Percentiles rank a stretch among this genome's conserved stretches.
These are phyloP conservation scores for Bolborhynchus lineola DNA, from an alignment of 2,113 vertebrate species.

Conservation along the genomic window DNA sequence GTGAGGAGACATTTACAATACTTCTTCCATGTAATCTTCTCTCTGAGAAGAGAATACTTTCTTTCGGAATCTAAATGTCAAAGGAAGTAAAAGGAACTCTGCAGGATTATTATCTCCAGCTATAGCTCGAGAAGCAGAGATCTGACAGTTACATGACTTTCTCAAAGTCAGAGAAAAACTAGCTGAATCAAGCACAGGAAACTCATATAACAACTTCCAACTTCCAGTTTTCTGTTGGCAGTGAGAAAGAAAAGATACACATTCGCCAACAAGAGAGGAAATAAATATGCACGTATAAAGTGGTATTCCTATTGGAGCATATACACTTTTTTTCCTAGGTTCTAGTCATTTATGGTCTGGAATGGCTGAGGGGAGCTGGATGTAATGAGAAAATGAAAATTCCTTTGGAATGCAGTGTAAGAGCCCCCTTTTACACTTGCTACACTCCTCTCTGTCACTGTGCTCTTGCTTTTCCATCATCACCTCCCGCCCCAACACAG, in stretches of 20 bases:
- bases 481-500: not conserved
- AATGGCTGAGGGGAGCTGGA: not conserved
- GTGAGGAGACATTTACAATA: slow-evolving; percentile 3
- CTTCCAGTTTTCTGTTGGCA: not conserved
- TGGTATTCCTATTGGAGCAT: not conserved
- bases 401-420: not conserved
- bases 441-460: rapidly evolving
- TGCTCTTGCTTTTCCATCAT: not conserved
- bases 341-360: not conserved
- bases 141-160: slow-evolving; percentile 39
- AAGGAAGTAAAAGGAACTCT: slow-evolving; percentile 1
- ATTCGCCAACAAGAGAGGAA: not conserved
- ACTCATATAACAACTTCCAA: not conserved
- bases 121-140: not conserved
- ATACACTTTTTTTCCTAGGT: not conserved
- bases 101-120: slow-evolving; percentile 8
- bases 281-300: not conserved
- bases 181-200: not conserved
- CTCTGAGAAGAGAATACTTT: not conserved
- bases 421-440: not conserved
- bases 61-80: slow-evolving; percentile 8
- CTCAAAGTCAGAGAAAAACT: not conserved
- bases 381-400: not conserved
- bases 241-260: not conserved
- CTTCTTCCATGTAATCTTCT: not conserved